These are phyloP conservation scores for Drosophila macrothrix DNA, from an alignment of 2,888 invertebrate species.

Conservation along the genomic window DNA sequence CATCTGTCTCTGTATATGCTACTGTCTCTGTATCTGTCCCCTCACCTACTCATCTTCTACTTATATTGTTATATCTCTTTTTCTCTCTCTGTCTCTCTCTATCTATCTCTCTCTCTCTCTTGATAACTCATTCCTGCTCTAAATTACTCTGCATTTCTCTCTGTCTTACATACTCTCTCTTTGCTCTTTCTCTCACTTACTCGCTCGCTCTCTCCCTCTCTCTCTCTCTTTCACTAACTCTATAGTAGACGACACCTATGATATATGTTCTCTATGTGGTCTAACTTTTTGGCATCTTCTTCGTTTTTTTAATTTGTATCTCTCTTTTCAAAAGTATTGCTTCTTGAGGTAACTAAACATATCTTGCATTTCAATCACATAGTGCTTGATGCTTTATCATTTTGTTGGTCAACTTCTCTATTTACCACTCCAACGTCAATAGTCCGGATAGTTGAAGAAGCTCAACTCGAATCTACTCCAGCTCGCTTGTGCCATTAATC, in stretches of 20 bases:
- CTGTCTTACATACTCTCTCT: not conserved
- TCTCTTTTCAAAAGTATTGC: not conserved
- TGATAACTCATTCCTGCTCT: not conserved
- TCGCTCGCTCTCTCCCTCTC: not conserved
- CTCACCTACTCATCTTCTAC: not conserved
- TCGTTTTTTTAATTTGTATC: not conserved
- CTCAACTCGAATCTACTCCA: slow-evolving; percentile 20
- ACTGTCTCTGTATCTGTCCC: not conserved
- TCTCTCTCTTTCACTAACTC: not conserved
- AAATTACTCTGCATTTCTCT: not conserved
- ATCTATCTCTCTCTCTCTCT: not conserved
- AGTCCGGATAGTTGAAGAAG: slow-evolving; percentile 2
- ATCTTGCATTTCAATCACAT: slow-evolving; percentile 30
- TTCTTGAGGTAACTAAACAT: not conserved
- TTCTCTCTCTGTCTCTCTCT: not conserved
- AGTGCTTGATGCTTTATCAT: slow-evolving; percentile 17
- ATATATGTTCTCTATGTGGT: not conserved
- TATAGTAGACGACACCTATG: not conserved
- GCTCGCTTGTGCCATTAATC: slow-evolving; percentile 55
- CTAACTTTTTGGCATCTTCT: not conserved
- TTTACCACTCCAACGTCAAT: slow-evolving; percentile 28
- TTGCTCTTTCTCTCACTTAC: not conserved
- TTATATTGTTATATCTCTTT: not conserved
- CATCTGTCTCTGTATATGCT: not conserved
- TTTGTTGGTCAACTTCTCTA: slow-evolving; percentile 30